phyloP scores from a whole-genome alignment of 2,113 vertebrate genomes.

The Penelope pileata region DNA sequence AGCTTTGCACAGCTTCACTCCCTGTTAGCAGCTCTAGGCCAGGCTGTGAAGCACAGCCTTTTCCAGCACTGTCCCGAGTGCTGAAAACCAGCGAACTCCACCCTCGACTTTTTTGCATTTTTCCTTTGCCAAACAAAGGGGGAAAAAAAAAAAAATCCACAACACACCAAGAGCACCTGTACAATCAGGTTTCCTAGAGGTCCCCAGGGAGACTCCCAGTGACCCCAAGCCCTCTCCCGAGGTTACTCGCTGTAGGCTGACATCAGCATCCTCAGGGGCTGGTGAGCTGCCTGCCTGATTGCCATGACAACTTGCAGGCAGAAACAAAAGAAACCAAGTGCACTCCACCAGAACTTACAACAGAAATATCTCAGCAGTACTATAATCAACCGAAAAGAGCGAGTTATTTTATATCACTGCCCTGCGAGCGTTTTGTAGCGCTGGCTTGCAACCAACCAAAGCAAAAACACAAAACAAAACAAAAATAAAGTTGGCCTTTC shows the following conservation, averaged over 20 bases:
- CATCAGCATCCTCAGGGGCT: rapidly evolving
- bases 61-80: neutral
- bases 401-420: slow-evolving; percentile 41
- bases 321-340: slow-evolving; percentile 17
- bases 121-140: neutral
- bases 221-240: neutral
- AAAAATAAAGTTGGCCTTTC: neutral
- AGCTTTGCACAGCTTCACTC: neutral
- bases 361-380: slow-evolving; percentile 49
- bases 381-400: slow-evolving; percentile 39
- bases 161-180: neutral
- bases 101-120: neutral
- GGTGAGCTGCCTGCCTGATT: neutral
- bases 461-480: slow-evolving; percentile 34
- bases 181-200: neutral
- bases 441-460: slow-evolving; percentile 48
- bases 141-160: neutral
- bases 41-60: neutral
- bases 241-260: neutral
- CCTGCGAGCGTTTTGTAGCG: neutral
- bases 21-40: rapidly evolving
- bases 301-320: slow-evolving; percentile 28
- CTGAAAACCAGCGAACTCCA: neutral
- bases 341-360: neutral
- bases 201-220: rapidly evolving